Base-by-base conservation (phyloP, 2,113 vertebrate species). In the Hypocryptadius cinnamomeus region DNA sequence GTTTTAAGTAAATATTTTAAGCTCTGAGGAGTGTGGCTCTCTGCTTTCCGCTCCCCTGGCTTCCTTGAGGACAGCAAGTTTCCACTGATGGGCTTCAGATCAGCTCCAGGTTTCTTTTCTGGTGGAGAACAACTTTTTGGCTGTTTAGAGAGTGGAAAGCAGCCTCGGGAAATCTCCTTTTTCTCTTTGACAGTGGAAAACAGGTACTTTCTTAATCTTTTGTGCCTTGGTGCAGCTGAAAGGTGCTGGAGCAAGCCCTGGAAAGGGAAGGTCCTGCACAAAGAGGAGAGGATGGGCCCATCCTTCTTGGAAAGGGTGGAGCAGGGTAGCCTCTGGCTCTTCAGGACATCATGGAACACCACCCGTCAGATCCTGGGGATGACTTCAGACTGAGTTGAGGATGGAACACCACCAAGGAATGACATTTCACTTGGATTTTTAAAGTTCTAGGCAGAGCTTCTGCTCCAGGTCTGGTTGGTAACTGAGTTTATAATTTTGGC, bases 1-100 rank as follows among this genome's bases (percentile, higher is more conserved):
- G 27, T 79, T 94, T 89, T 61, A 69, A 69, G 39, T 69, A 84
- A 86, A 16, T 73, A 56, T 48, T 88, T 90, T 59, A 64, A 93
- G 69, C 28, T 80, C 5, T 0, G 7, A 65, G 56, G 30, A 64
- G 48, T 0, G 0, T 54, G 61, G 31, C 31, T 87, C 40, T 60
- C 24, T 69, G 57, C 53, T 64, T 92, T 74, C 63, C 0, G 0
- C 54, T 69, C 33, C 47, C 51, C 35, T 51, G 60, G 5, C 51
- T 93, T 61, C 83, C 30, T 51, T 54, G 35, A 92, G 72, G 60
- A 73, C 5, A 8, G 54, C 42, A 20, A 59, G 9, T 87, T 66
- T 47, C 39, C 2, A 2, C 35, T 6, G 6, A 21, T 9, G 45
- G 48, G 31, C n/a, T 68, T 15, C 33, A 88, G 23, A 86, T 69